Evolutionary conservation across 2,797 vertebrate species (phyloP), one percentile per base, ranked within the genome.

Genomic region (Ctenosaura bakeri): DNA sequence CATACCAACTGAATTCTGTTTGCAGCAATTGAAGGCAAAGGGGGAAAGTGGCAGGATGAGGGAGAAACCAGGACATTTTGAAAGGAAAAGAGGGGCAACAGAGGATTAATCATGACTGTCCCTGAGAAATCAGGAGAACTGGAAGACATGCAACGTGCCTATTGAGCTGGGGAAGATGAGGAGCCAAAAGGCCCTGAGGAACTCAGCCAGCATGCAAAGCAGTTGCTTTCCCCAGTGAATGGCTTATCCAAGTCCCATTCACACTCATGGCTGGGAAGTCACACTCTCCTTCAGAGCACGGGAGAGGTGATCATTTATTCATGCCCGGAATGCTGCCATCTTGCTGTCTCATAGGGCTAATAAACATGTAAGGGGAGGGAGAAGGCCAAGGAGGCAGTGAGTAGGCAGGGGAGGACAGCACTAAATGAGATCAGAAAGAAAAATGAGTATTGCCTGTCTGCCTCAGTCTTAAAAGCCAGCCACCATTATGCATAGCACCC

Each of bases 241-340:
- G 89, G 89, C 56, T 56, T 16, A 71, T 56, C 92, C 54, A 46
- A 78, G 91, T 95, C 94, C 91, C 91, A 94, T 91, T 94, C 86
- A 86, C 64, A 92, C 91, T 85, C 83, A 90, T 90, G 71, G 85
- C 88, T 82, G 82, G 93, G 94, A 93, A 94, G 93, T 93, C 93
- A 93, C 84, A 89, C 91, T 92, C 77, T 91, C 88, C 91, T 95
- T 92, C 91, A 38, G 93, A 92, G 90, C 93, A 91, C 42, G 89
- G 91, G 85, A 91, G 84, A 94, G 85, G 79, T 87, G 90, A 94
- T 90, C 94, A 89, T 94, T 94, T 94, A 92, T 93, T 92, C 90
- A 95, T 94, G 88, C 78, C 78, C 80, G 42, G 42, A 42, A 42
- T 42, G 26, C 91, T 87, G 89, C 93, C 89, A 91, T 88, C 86